phyloP scores from a whole-genome alignment of 2,797 vertebrate species.

The Moxostoma hubbsi region DNA sequence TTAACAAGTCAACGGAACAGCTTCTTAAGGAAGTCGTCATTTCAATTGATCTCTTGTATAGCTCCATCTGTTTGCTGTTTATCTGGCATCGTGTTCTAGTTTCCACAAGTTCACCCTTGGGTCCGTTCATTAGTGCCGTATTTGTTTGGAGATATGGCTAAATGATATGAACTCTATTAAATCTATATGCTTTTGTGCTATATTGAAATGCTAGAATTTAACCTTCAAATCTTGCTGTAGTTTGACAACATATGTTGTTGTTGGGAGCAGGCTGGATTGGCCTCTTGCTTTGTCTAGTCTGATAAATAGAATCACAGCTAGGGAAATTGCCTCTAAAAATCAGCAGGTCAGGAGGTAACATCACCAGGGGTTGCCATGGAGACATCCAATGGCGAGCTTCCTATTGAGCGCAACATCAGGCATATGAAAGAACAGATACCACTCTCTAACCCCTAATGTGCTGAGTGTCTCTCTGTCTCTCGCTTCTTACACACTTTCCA shows the following conservation, averaged over 20 bases:
- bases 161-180: conserved; percentile 5
- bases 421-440: conserved; percentile 71
- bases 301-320: conserved; percentile 74
- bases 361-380: conserved; percentile 81
- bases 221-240: conserved; percentile 32
- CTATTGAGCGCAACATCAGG: conserved; percentile 68
- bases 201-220: conserved; percentile 29
- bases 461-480: conserved; percentile 38
- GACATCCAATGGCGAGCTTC: conserved; percentile 77
- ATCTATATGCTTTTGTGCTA: conserved; percentile 18
- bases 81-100: not conserved
- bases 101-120: not conserved
- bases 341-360: conserved; percentile 81
- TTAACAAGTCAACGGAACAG: conserved; percentile 85
- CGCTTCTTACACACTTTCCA: conserved; percentile 34
- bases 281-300: conserved; percentile 59
- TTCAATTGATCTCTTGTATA: conserved; percentile 42
- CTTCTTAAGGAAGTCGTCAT: conserved; percentile 29
- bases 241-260: conserved; percentile 11
- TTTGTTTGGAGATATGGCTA: not conserved
- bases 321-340: conserved; percentile 78
- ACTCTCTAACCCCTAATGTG: conserved; percentile 66
- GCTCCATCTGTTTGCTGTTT: conserved; percentile 8
- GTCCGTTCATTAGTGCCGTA: not conserved
- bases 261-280: conserved; percentile 20